Conservation (phyloP, 2,797 vertebrate species). For the Lycodopsis pacificus region DNA sequence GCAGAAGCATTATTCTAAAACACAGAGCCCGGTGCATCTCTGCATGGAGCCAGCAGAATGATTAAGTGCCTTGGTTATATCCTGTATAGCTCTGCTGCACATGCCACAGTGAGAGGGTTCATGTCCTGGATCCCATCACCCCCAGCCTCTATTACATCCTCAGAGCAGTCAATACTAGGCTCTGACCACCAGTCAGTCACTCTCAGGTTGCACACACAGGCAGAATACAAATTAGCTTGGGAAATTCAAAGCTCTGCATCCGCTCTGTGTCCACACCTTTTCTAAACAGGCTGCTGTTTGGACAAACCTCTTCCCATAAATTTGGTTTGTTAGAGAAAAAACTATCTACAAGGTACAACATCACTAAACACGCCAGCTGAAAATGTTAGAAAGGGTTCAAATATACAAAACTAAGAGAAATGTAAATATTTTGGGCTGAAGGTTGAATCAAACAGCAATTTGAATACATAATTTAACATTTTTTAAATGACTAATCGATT, state of each 20-base stretch:
- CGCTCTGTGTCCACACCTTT: slow-evolving; percentile 48
- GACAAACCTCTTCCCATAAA: slow-evolving; percentile 11
- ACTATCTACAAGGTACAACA: neutral
- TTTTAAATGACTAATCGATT: neutral
- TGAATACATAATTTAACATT: neutral
- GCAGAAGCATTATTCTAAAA: slow-evolving; percentile 79
- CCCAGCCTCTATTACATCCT: slow-evolving; percentile 80
- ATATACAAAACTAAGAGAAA: neutral
- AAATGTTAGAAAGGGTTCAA: neutral
- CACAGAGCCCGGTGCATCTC: slow-evolving; percentile 55
- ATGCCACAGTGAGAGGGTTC: slow-evolving; percentile 73
- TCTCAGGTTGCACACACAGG: slow-evolving; percentile 70
- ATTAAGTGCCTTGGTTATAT: slow-evolving; percentile 74
- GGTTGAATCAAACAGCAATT: neutral
- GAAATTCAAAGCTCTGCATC: slow-evolving; percentile 65
- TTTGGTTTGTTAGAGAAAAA: slow-evolving; percentile 29
- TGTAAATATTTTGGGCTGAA: neutral
- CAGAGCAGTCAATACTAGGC: slow-evolving; percentile 80
- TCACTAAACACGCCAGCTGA: neutral
- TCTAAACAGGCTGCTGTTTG: slow-evolving; percentile 36
- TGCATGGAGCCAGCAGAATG: slow-evolving; percentile 72
- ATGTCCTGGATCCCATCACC: slow-evolving; percentile 80
- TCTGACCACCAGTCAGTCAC: slow-evolving; percentile 80
- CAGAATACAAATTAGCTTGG: slow-evolving; percentile 76
- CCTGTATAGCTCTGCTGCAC: slow-evolving; percentile 74